Evolutionary conservation across 2,797 vertebrate genomes (phyloP).

Genomic region (Agapornis canus): DNA sequence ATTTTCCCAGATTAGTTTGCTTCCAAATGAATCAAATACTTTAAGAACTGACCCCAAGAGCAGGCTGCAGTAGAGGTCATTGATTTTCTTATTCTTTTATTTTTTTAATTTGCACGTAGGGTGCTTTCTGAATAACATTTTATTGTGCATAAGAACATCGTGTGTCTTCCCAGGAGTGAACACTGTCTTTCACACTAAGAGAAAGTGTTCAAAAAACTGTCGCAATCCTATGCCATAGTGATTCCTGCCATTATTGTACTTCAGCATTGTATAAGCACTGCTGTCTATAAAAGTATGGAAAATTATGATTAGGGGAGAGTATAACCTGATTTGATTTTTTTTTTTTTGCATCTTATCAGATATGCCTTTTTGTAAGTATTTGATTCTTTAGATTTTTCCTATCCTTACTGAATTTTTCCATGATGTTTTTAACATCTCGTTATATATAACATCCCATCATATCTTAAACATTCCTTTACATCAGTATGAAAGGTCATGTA

Average conservation of each 20-base stretch:
- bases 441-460: slow-evolving; percentile 75
- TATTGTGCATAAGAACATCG: neutral
- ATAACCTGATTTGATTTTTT: neutral
- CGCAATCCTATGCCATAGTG: neutral
- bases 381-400: slow-evolving; percentile 19
- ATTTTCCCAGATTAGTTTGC: neutral
- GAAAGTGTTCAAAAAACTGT: neutral
- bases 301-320: neutral
- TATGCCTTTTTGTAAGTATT: neutral
- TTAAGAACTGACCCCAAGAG: neutral
- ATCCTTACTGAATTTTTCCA: slow-evolving; percentile 3
- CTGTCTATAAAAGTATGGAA: neutral
- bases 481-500: slow-evolving; percentile 71
- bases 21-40: neutral
- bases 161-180: neutral
- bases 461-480: slow-evolving; percentile 76
- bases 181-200: neutral
- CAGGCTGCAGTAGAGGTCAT: neutral
- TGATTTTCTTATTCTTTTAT: neutral
- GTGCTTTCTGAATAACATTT: neutral
- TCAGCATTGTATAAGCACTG: neutral
- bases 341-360: neutral
- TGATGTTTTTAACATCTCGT: slow-evolving; percentile 66
- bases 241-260: neutral
- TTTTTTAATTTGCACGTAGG: neutral